A percentile compares a stretch with the other conserved stretches of the same genome.
Conservation (phyloP, 2,113 vertebrate species). For the Rhinolophus ferrumequinum region DNA sequence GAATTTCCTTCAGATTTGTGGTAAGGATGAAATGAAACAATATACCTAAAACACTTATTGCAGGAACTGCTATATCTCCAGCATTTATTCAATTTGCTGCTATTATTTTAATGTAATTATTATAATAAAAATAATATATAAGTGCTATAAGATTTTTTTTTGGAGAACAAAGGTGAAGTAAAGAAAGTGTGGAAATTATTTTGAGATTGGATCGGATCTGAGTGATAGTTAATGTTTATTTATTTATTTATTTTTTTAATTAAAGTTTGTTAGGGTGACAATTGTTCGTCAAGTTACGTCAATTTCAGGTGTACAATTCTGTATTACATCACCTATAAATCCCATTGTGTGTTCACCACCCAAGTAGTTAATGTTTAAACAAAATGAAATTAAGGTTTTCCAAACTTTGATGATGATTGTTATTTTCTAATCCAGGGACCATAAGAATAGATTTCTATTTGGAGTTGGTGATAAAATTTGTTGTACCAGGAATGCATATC, state of each 20-base stretch:
- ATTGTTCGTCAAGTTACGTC: too few relatives aligned
- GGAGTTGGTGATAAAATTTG: slow-evolving; percentile 88
- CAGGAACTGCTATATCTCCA: neutral
- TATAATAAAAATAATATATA: neutral
- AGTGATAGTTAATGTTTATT: neutral
- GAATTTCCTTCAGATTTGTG: neutral
- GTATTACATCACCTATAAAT: too few relatives aligned
- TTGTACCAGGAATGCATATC: slow-evolving; percentile 87
- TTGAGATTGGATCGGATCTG: neutral
- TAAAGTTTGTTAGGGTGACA: too few relatives aligned
- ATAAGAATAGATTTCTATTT: slow-evolving; percentile 82
- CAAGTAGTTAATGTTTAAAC: neutral
- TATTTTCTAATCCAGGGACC: slow-evolving; percentile 79
- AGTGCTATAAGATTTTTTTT: neutral
- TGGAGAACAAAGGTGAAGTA: neutral
- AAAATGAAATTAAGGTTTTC: neutral
- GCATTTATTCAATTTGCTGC: neutral
- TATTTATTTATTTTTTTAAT: neutral
- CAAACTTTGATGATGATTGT: neutral
- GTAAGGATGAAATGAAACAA: neutral
- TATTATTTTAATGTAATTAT: neutral
- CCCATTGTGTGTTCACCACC: too few relatives aligned
- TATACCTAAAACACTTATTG: neutral
- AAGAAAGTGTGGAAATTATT: neutral
- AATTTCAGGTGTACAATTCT: too few relatives aligned